Evolutionary conservation across 2,797 vertebrate species (phyloP).

Genomic region (Ceryle rudis): DNA sequence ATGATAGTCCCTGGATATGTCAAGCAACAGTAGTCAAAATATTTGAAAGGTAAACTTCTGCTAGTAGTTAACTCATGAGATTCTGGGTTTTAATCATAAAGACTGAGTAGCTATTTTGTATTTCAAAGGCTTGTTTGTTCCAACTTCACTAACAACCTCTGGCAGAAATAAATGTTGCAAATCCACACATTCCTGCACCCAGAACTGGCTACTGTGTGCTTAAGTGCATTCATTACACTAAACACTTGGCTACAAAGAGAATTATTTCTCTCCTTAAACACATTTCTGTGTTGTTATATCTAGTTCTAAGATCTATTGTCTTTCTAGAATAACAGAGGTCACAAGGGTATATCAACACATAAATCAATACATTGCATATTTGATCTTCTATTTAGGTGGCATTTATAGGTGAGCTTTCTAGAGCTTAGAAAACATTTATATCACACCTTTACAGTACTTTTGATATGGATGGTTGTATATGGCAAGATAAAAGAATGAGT

Average conservation of each 20-base stretch:
- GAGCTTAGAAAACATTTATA: background rate
- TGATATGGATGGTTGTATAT: background rate
- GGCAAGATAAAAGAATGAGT: background rate
- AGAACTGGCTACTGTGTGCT: background rate
- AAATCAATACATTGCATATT: background rate
- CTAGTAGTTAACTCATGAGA: background rate
- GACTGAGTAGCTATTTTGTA: background rate
- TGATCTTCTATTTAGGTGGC: background rate
- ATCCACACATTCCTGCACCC: background rate
- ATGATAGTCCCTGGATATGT: background rate
- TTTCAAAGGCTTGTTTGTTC: background rate
- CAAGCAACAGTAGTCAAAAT: background rate
- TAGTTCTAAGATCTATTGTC: background rate
- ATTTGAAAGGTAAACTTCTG: background rate
- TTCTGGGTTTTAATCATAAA: background rate
- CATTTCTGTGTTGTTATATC: background rate
- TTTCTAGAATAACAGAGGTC: background rate
- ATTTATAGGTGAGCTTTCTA: background rate
- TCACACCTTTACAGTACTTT: background rate
- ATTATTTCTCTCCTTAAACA: background rate
- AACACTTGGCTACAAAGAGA: background rate
- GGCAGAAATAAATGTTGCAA: background rate
- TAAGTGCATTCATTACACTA: background rate
- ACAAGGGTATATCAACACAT: background rate
- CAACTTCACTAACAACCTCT: background rate